These are phyloP conservation scores for Pachyseris speciosa DNA, from an alignment of 64 coral and sea anemone genomes.

Conservation along the genomic window DNA sequence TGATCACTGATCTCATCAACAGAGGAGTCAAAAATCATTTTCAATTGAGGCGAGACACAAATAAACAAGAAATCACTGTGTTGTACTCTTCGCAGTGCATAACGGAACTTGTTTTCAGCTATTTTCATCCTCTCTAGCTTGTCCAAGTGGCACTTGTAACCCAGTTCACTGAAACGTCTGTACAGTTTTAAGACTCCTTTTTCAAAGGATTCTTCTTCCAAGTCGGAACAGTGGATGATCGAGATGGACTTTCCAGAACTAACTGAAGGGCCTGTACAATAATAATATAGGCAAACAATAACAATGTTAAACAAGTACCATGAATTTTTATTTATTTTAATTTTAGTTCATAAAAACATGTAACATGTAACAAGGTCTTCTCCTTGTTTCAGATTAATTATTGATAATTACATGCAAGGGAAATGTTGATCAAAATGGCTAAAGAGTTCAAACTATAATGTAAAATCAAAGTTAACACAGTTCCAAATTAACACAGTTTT, in stretches of 20 bases:
- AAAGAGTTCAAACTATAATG: no score
- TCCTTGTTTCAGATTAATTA: no score
- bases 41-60: constrained; percentile 54
- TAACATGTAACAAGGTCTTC: no score
- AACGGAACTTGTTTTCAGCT: constrained; percentile 44
- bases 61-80: constrained; percentile 49
- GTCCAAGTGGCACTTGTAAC: constrained; percentile 62
- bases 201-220: not conserved
- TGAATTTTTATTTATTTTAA: no score
- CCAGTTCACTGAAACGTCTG: not conserved
- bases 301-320: no score
- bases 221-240: constrained; percentile 25
- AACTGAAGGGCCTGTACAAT: not conserved
- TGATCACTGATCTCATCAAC: constrained; percentile 3
- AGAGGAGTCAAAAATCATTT: constrained; percentile 44
- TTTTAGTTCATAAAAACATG: no score
- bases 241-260: constrained; percentile 26
- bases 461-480: no score
- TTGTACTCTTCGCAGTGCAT: constrained; percentile 11
- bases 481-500: no score
- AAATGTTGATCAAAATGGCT: no score
- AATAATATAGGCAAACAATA: not conserved
- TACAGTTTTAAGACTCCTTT: constrained; percentile 17
- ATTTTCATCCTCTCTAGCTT: constrained; percentile 4
- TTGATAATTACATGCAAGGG: no score